These are phyloP conservation scores for Apamea crenata DNA, from an alignment of 2,888 invertebrate species.

Conservation along the genomic window DNA sequence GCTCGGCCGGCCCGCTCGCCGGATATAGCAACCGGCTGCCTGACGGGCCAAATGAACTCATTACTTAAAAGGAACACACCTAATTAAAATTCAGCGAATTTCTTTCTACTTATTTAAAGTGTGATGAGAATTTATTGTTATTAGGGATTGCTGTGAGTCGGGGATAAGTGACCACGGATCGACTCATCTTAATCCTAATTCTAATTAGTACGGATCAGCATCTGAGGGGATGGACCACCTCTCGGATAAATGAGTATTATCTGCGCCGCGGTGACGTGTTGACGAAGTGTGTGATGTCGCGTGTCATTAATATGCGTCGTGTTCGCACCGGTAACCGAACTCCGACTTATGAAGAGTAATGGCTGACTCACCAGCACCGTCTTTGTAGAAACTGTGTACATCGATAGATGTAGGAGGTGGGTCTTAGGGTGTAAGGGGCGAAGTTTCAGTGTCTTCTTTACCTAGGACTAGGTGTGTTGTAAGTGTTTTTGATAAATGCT, in stretches of 20 bases:
- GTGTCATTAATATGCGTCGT: slow-evolving; percentile 56
- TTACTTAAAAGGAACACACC: slow-evolving; percentile 55
- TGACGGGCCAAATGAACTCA: slow-evolving; percentile 62
- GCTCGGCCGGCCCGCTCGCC: slow-evolving; percentile 25
- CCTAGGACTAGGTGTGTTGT: not conserved
- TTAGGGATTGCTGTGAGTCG: slow-evolving; percentile 32
- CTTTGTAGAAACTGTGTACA: slow-evolving; percentile 17
- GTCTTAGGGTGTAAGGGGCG: not conserved
- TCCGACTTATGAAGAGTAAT: slow-evolving; percentile 63
- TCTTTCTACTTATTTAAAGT: slow-evolving; percentile 58
- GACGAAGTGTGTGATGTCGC: slow-evolving; percentile 41
- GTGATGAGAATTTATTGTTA: slow-evolving; percentile 48
- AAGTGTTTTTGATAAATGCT: too few relatives aligned
- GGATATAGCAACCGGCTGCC: slow-evolving; percentile 44
- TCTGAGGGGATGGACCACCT: not conserved
- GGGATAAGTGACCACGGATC: slow-evolving; percentile 16
- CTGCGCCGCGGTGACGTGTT: slow-evolving; percentile 33
- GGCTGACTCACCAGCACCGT: slow-evolving; percentile 23
- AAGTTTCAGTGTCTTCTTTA: not conserved
- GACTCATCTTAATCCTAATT: slow-evolving; percentile 4
- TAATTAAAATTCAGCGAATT: slow-evolving; percentile 60
- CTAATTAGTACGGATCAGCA: slow-evolving; percentile 25
- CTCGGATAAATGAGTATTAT: slow-evolving; percentile 6
- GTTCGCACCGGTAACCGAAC: slow-evolving; percentile 56
- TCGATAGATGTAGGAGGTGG: not conserved